Evolutionary conservation across 2,888 invertebrate genomes (phyloP), one percentile per base, ranked within the genome.

Genomic region (Rotaria magnacalcarata): DNA sequence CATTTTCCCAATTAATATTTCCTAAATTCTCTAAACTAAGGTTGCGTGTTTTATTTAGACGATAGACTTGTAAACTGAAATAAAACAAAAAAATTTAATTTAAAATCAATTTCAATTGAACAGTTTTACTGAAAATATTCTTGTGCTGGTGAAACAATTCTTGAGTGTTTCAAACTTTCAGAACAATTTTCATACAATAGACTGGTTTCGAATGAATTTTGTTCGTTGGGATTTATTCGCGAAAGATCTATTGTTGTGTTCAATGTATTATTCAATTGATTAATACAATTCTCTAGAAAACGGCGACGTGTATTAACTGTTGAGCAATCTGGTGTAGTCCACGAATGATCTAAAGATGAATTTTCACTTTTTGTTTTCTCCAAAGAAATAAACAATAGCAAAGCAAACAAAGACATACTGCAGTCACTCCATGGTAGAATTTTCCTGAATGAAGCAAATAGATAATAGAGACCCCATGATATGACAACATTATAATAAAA

Each of bases 401-500:
- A 2, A n/a, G n/a, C 43, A 54, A 27, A 11, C 24, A 43, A 80
- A 56, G 24, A 47, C 24, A 88, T 88, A 34, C 88, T 89, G 87
- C 91, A 91, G 1, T 89, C 89, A 52, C 90, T 89, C 98, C 98
- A 98, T 0, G 98, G 98, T 88, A 98, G 93, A 91, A 94, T 92
- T 88, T 93, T 93, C 87, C 95, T 95, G 92, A 97, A 96, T 21
- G 97, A 97, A 84, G 96, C 95, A 92, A 97, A 96, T 92, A 98
- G 96, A 93, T 95, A 98, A 88, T 97, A 94, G 87, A 98, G 93
- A 84, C 96, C 96, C 96, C 96, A 96, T 84, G 96, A 96, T 89
- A 97, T 96, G 91, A 97, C 95, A 85, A 96, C 96, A 92, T 97
- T 97, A 93, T 97, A 97, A 92, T 96, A 96, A 94, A 96, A 96